Conservation (phyloP, 2,888 invertebrate genomes). For the Anarsia innoxiella region DNA sequence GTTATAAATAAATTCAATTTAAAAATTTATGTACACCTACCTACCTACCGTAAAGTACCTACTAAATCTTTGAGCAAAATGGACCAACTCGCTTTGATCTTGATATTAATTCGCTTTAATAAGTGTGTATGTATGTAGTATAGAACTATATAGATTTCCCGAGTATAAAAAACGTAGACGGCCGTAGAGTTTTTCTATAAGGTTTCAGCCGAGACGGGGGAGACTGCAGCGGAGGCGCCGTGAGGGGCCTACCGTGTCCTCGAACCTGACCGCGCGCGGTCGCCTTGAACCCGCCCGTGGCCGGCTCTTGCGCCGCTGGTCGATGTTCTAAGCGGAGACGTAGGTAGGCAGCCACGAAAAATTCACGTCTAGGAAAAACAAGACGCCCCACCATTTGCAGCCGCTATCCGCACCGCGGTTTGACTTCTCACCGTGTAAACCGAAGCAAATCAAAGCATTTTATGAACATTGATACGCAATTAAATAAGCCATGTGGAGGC, state of each 20-base stretch:
- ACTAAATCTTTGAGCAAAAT: too few species aligned
- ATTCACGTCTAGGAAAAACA: constrained; percentile 36
- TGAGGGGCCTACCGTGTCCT: constrained; percentile 64
- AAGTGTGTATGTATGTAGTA: too few species aligned
- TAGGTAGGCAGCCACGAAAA: constrained; percentile 38
- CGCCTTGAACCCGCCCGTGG: constrained; percentile 68
- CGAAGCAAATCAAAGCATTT: too few species aligned
- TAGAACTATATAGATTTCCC: constrained; percentile 3
- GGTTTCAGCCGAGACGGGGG: constrained; percentile 12
- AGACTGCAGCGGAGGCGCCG: constrained; percentile 44
- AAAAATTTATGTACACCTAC: neutral
- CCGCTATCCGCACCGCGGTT: too few species aligned
- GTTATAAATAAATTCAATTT: too few species aligned
- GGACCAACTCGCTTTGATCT: too few species aligned
- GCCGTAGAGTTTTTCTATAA: constrained; percentile 4
- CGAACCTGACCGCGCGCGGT: constrained; percentile 73
- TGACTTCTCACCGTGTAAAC: too few species aligned
- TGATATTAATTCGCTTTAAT: too few species aligned
- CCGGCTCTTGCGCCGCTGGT: constrained; percentile 49
- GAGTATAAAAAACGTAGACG: neutral
- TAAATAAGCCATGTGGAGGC: too few species aligned
- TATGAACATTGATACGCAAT: too few species aligned
- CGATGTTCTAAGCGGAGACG: constrained; percentile 29
- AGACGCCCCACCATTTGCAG: too few species aligned
- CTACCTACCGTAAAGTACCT: neutral